These are phyloP conservation scores for Turdus rufiventris DNA, from an alignment of 2,113 vertebrate genomes.

Conservation along the genomic window DNA sequence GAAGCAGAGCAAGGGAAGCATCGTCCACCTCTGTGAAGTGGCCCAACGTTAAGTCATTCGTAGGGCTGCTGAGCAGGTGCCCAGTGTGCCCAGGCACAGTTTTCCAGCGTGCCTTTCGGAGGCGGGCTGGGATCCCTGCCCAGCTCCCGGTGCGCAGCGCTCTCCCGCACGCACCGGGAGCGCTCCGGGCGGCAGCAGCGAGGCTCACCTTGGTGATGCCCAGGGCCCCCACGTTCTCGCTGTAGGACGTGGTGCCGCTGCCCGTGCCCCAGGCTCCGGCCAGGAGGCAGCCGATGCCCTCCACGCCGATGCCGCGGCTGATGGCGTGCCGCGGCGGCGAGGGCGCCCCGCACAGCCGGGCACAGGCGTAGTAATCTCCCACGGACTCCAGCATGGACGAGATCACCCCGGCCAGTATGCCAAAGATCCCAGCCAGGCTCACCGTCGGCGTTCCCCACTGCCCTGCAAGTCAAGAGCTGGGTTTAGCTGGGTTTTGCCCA, in stretches of 20 bases:
- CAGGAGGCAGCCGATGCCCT: conserved; percentile 91
- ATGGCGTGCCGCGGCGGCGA: conserved; percentile 88
- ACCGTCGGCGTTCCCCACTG: conserved; percentile 93
- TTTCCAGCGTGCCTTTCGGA: background rate
- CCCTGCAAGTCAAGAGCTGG: conserved; percentile 68
- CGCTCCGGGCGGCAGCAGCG: background rate
- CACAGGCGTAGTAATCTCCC: conserved; percentile 94
- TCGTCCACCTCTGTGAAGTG: background rate
- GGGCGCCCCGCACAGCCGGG: conserved; percentile 87
- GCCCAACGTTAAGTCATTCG: fast-evolving
- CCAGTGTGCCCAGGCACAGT: background rate
- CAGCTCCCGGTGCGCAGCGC: background rate
- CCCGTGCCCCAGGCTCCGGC: conserved; percentile 94
- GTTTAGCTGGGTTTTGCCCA: background rate
- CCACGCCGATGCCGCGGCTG: conserved; percentile 89
- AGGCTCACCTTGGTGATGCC: conserved; percentile 90
- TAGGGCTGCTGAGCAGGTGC: background rate
- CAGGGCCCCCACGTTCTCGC: conserved; percentile 90
- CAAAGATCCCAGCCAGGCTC: conserved; percentile 90
- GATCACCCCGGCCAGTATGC: conserved; percentile 89
- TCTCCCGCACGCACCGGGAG: background rate
- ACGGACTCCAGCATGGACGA: conserved; percentile 96
- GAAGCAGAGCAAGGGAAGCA: background rate
- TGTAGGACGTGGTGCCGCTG: conserved; percentile 94
- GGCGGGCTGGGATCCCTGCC: background rate